A percentile compares a stretch with the other conserved stretches of the same genome.
phyloP scores from a whole-genome alignment of 2,888 invertebrate species.

The Philaethria dido region DNA sequence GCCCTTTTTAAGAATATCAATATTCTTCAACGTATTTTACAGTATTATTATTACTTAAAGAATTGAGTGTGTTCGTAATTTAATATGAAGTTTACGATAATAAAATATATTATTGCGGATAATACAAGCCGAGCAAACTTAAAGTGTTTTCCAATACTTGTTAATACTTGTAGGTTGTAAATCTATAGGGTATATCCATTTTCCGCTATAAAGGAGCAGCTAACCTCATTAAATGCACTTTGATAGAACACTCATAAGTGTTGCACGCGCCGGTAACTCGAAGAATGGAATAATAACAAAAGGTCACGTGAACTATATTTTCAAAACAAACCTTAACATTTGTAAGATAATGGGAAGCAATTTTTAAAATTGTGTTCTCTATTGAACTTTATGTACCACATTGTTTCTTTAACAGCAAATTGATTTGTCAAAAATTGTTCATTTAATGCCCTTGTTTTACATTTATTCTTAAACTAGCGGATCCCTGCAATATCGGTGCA shows the following conservation, averaged over 20 bases:
- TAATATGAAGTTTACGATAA: background rate
- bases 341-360: constrained; percentile 13
- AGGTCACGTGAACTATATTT: constrained; percentile 32
- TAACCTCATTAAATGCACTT: constrained; percentile 32
- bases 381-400: background rate
- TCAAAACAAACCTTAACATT: constrained; percentile 30
- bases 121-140: background rate
- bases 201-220: constrained; percentile 26
- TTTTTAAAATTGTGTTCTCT: constrained; percentile 9
- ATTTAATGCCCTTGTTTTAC: too few species aligned
- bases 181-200: constrained; percentile 21
- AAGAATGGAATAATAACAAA: constrained; percentile 24
- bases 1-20: too few species aligned
- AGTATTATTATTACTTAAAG: background rate
- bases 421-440: too few species aligned
- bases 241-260: constrained; percentile 25
- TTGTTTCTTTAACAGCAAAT: too few species aligned
- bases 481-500: too few species aligned
- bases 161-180: constrained; percentile 18
- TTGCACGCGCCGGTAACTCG: constrained; percentile 22
- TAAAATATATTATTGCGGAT: constrained; percentile 7
- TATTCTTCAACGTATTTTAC: background rate
- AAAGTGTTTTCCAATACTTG: constrained; percentile 20
- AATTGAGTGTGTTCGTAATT: background rate
- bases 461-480: too few species aligned